Conservation (phyloP, 2,797 vertebrate genomes). For the Hydrophis major region DNA sequence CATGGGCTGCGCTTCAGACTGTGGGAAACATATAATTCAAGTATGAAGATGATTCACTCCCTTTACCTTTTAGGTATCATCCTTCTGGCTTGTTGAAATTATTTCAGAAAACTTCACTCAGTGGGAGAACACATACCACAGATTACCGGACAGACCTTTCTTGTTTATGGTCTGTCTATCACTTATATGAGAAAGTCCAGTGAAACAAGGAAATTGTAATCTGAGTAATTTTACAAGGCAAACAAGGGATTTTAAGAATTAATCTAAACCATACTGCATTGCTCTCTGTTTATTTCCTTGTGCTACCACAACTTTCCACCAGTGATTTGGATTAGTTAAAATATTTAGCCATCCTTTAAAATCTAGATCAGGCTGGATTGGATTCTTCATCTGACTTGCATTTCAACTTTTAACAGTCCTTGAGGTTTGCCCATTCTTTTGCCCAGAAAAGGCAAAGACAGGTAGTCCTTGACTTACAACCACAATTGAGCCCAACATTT, state of each 20-base stretch:
- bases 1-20: neutral
- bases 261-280: slow-evolving; percentile 10
- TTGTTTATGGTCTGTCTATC: neutral
- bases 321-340: slow-evolving; percentile 2
- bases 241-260: slow-evolving; percentile 21
- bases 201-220: slow-evolving; percentile 8
- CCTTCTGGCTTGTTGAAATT: slow-evolving; percentile 7
- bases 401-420: neutral
- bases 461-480: neutral
- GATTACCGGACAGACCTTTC: slow-evolving; percentile 14
- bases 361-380: neutral
- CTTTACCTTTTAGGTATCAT: neutral
- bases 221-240: slow-evolving; percentile 13
- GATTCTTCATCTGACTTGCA: neutral
- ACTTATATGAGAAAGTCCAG: slow-evolving; percentile 22
- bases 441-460: neutral
- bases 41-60: slow-evolving; percentile 13
- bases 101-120: slow-evolving; percentile 22
- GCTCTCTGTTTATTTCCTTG: slow-evolving; percentile 3
- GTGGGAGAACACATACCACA: slow-evolving; percentile 25
- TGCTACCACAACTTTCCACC: neutral
- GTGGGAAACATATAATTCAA: slow-evolving; percentile 15
- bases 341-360: neutral
- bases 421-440: neutral
- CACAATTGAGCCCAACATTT: neutral